Evolutionary conservation across 2,797 vertebrate genomes (phyloP), one percentile per base, ranked within the genome.

Genomic region (Argyrosomus regius): DNA sequence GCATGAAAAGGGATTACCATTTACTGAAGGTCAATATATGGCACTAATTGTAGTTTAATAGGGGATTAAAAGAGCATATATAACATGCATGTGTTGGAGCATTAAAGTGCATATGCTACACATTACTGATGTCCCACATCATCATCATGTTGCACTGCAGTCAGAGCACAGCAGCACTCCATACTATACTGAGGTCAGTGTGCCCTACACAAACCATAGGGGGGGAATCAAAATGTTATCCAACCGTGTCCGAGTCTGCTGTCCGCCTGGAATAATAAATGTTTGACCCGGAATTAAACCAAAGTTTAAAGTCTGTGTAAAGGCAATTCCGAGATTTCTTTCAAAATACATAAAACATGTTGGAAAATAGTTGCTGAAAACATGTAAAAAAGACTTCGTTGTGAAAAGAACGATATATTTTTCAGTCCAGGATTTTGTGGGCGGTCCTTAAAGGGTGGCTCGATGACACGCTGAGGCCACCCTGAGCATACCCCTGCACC

Each of bases 11-110:
- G 77, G 80, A 84, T 88, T 78, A 77, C 2, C 45, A 26, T 65
- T 77, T n/a, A 78, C 31, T 78, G 67, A 84, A 87, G 85, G 87
- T 89, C 85, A 85, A 69, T 73, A 24, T 54, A n/a, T 17, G 50
- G 49, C 1, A 35, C 60, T 66, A 72, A 78, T 54, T 58, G 14
- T 45, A 53, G 14, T 78, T 70, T 67, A 66, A 84, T 39, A 82
- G 13, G 13, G 3, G 31, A 64, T 85, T 56, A 66, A 49, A 71
- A 56, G 18, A 43, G 7, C 57, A 56, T 28, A 39, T 14, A 26
- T 45, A 52, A 46, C 5, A 50, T 13, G 22, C 16, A 45, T n/a
- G 57, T 57, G 50, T 39, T 49, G 18, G 70, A 46, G 60, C 48
- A 65, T 75, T 60, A n/a, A 74, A 57, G 7, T 28, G 26, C 39